Evolutionary conservation across 1,140 invertebrate species (phyloP).

Genomic region (Stegodyphus mimosarum): DNA sequence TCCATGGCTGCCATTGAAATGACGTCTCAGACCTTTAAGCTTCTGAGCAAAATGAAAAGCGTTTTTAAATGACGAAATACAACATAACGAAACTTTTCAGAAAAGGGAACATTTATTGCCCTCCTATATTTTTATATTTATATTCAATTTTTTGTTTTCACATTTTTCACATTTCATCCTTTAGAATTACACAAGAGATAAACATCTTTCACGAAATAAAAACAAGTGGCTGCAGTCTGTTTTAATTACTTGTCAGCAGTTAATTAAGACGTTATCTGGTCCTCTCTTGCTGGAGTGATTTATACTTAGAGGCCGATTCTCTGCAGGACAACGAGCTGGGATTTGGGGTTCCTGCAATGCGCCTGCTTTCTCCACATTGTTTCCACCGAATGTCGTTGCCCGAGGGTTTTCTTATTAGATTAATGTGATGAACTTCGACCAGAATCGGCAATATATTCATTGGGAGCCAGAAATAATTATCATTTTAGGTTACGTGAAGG

Average conservation of each 20-base stretch:
- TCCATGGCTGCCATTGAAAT: no score
- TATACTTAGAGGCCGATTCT: not conserved
- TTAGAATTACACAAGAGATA: not conserved
- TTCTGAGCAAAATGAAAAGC: no score
- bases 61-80: not conserved
- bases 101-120: not conserved
- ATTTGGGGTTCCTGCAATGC: not conserved
- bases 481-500: no score
- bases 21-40: no score
- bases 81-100: not conserved
- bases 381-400: not conserved
- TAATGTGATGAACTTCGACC: not conserved
- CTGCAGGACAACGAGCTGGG: not conserved
- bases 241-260: slow-evolving; percentile 39
- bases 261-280: slow-evolving; percentile 36
- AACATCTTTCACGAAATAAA: not conserved
- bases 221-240: not conserved
- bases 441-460: not conserved
- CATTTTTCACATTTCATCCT: not conserved
- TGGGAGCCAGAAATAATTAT: not conserved
- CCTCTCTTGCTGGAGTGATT: not conserved
- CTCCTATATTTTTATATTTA: not conserved
- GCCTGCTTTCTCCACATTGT: not conserved
- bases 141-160: not conserved
- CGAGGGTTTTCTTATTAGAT: not conserved